phyloP scores from a whole-genome alignment of 2,113 vertebrate species.

The Axis porcinus region DNA sequence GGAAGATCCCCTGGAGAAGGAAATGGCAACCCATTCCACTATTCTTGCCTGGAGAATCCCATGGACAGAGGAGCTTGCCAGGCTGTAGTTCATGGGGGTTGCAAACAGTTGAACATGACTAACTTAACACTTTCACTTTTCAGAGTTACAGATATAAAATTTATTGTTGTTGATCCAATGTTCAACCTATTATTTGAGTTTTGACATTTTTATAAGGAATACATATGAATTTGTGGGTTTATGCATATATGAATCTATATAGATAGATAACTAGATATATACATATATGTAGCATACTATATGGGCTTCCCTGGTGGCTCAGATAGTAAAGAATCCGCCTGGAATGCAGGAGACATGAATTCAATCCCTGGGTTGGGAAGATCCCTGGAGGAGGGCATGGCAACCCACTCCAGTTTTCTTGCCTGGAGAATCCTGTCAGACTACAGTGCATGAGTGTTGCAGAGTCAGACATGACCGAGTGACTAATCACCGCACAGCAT shows the following conservation, averaged over 20 bases:
- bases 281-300: background rate
- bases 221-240: background rate
- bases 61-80: background rate
- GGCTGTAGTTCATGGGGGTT: background rate
- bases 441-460: background rate
- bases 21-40: background rate
- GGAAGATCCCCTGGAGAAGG: background rate
- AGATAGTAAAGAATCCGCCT: background rate
- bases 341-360: background rate
- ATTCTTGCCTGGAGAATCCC: background rate
- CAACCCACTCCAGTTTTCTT: background rate
- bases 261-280: background rate
- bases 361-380: background rate
- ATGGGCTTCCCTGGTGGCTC: background rate
- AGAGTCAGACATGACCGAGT: background rate
- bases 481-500: background rate
- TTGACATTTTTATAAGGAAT: background rate
- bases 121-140: background rate
- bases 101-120: background rate
- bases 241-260: background rate
- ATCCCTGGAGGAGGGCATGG: background rate
- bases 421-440: background rate
- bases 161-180: background rate
- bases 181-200: background rate
- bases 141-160: background rate